Conservation (phyloP, 2,113 vertebrate species). For the Phalacrocorax brasilianus region DNA sequence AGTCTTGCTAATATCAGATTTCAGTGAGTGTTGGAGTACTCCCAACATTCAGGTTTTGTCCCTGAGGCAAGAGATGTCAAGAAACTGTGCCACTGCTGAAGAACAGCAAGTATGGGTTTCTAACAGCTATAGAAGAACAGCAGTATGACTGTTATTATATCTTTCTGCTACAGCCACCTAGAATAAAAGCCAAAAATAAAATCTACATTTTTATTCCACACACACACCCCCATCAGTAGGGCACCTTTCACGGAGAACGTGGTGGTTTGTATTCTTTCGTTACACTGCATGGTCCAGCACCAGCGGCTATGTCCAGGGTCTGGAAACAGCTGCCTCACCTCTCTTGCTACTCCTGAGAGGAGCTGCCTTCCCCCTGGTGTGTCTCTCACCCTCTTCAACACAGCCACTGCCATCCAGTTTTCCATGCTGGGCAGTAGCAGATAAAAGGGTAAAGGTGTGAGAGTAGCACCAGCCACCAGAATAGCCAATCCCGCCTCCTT, state of each 20-base stretch:
- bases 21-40: not conserved
- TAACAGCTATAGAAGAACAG: not conserved
- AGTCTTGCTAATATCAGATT: not conserved
- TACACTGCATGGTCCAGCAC: not conserved
- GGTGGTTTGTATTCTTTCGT: not conserved
- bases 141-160: not conserved
- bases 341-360: not conserved
- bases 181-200: not conserved
- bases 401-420: not conserved
- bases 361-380: not conserved
- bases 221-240: not conserved
- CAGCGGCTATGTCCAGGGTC: not conserved
- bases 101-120: not conserved
- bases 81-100: not conserved
- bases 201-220: not conserved
- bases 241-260: not conserved
- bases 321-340: not conserved
- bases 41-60: not conserved
- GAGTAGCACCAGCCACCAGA: not conserved
- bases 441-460: not conserved
- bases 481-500: not conserved
- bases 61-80: not conserved
- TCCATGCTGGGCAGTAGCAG: not conserved
- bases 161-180: not conserved
- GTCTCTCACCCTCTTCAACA: not conserved